Evolutionary conservation across 2,113 vertebrate genomes (phyloP).

Genomic region (Nanorana parkeri): DNA sequence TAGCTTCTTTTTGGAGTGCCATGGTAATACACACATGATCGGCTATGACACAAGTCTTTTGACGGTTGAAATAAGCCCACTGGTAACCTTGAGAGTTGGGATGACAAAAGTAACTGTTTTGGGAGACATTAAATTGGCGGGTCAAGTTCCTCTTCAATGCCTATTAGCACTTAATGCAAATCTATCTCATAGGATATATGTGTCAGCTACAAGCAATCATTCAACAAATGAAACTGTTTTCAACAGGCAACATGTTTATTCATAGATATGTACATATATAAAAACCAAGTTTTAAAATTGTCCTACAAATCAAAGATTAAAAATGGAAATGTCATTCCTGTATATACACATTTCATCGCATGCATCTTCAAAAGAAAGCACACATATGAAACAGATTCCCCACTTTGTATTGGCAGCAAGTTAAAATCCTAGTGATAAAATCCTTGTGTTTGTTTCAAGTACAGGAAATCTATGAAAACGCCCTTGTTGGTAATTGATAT

Average conservation of each 20-base stretch:
- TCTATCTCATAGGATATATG: neutral
- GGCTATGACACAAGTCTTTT: no score
- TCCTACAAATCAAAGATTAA: constrained; percentile 72
- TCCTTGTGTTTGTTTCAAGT: constrained; percentile 74
- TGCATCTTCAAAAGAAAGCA: constrained; percentile 71
- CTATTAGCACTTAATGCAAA: no score
- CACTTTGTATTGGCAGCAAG: constrained; percentile 61
- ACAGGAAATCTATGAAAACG: constrained; percentile 64
- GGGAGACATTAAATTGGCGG: no score
- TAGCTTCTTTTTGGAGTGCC: no score
- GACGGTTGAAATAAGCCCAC: no score
- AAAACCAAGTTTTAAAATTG: constrained; percentile 68
- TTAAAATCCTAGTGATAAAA: constrained; percentile 67
- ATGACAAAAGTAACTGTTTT: no score
- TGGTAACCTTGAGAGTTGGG: no score
- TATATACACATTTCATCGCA: constrained; percentile 69
- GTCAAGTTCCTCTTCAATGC: no score
- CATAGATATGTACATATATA: constrained; percentile 65
- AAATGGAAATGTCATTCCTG: constrained; percentile 74
- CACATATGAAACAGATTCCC: constrained; percentile 65
- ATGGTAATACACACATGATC: no score
- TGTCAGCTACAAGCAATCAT: neutral
- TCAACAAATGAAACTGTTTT: constrained; percentile 52
- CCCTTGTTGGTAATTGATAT: constrained; percentile 57
- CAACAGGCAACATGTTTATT: constrained; percentile 77